These are phyloP conservation scores for Enteromius viviparus DNA, from an alignment of 2,797 vertebrate genomes.

Conservation along the genomic window DNA sequence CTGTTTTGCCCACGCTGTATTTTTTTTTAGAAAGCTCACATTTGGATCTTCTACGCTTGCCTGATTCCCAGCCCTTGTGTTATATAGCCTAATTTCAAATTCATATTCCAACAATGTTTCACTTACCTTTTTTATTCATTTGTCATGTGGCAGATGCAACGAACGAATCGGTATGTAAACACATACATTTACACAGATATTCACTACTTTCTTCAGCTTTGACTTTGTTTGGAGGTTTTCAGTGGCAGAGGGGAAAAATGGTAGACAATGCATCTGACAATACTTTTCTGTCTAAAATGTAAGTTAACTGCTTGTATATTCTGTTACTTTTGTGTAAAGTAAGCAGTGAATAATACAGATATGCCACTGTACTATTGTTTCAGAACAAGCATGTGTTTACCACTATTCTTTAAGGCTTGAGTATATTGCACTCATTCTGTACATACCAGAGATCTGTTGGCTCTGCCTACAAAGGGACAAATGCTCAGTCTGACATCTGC, in stretches of 20 bases:
- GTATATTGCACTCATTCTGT: slow-evolving; percentile 41
- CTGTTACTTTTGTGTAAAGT: not conserved
- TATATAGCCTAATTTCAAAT: not conserved
- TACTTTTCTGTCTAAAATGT: not conserved
- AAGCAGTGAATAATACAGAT: not conserved
- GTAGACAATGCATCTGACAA: too few relatives aligned
- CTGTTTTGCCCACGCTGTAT: too few relatives aligned
- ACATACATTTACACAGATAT: not conserved
- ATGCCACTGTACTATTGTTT: not conserved
- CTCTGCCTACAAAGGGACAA: not conserved
- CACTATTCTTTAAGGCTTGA: slow-evolving; percentile 12
- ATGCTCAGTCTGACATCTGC: slow-evolving; percentile 32
- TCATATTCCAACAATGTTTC: not conserved
- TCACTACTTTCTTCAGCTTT: not conserved
- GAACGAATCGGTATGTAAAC: not conserved
- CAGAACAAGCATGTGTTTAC: not conserved
- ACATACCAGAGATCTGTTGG: slow-evolving; percentile 35
- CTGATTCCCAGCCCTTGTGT: too few relatives aligned
- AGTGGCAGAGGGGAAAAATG: not conserved
- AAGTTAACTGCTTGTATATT: slow-evolving; percentile 4
- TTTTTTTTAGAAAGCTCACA: too few relatives aligned
- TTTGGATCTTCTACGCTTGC: too few relatives aligned
- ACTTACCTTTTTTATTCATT: not conserved
- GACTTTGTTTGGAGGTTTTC: not conserved
- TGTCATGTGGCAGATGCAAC: not conserved